phyloP scores from a whole-genome alignment of 2,888 invertebrate species.

The Polymixis lichenea region DNA sequence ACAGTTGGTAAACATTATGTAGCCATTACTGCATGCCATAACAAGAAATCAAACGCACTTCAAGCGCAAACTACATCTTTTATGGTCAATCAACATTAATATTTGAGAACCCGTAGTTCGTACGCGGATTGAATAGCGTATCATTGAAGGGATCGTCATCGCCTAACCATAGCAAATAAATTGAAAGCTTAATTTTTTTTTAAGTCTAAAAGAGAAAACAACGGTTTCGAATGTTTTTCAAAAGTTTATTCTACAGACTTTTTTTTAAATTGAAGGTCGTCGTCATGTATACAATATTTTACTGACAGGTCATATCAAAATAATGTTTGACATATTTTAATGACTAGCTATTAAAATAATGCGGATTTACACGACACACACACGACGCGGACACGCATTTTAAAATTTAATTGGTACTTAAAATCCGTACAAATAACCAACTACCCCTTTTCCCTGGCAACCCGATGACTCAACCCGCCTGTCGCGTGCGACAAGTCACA shows the following conservation, averaged over 20 bases:
- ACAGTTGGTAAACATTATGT: background rate
- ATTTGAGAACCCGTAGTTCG: constrained; percentile 8
- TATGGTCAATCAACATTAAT: constrained; percentile 33
- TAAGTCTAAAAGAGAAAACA: background rate
- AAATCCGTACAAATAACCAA: background rate
- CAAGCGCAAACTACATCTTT: constrained; percentile 11
- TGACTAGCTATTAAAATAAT: no score
- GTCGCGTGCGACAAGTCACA: constrained; percentile 50
- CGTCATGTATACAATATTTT: background rate
- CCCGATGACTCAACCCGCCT: constrained; percentile 53
- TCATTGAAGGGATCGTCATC: background rate
- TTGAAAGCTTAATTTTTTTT: no score
- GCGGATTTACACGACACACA: no score
- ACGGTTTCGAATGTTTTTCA: background rate
- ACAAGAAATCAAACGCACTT: constrained; percentile 26
- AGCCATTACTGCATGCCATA: constrained; percentile 10
- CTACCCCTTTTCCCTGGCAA: constrained; percentile 14
- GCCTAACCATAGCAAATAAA: background rate
- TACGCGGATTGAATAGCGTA: background rate
- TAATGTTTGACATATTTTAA: no score
- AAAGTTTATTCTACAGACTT: background rate
- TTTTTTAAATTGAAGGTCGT: no score
- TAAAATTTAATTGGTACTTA: no score
- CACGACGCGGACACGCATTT: no score
- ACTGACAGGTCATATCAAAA: no score